Evolutionary conservation across 2,797 vertebrate genomes (phyloP).

Genomic region (Sylvia borin): DNA sequence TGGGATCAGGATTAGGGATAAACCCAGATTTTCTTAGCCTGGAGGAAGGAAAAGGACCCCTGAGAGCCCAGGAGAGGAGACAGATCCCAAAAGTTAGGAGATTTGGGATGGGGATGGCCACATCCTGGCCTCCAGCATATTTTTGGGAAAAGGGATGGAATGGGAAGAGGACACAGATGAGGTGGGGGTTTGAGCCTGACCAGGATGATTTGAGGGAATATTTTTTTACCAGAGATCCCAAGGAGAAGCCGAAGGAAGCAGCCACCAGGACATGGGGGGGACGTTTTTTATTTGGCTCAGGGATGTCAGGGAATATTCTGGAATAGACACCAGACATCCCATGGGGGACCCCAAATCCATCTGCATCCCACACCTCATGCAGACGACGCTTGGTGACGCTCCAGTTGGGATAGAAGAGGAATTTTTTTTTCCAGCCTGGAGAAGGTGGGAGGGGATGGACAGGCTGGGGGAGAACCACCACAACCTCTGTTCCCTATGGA

Average conservation of each 20-base stretch:
- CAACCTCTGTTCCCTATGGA: not conserved
- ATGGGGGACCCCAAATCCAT: rapidly evolving
- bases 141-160: not conserved
- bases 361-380: not conserved
- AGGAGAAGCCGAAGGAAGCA: not conserved
- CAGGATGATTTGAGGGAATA: rapidly evolving
- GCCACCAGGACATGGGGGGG: not conserved
- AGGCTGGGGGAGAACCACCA: not conserved
- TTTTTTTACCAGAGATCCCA: not conserved
- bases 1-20: not conserved
- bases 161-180: not conserved
- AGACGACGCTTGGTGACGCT: rapidly evolving
- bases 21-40: not conserved
- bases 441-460: not conserved
- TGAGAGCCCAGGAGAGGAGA: not conserved
- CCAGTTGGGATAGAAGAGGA: not conserved
- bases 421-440: not conserved
- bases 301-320: rapidly evolving
- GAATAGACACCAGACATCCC: rapidly evolving
- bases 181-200: not conserved
- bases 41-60: not conserved
- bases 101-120: not conserved
- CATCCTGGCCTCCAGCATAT: not conserved
- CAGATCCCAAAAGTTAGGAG: not conserved
- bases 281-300: not conserved